Evolutionary conservation across 2,888 invertebrate species (phyloP).

Genomic region (Rhaphigaster nebulosa): DNA sequence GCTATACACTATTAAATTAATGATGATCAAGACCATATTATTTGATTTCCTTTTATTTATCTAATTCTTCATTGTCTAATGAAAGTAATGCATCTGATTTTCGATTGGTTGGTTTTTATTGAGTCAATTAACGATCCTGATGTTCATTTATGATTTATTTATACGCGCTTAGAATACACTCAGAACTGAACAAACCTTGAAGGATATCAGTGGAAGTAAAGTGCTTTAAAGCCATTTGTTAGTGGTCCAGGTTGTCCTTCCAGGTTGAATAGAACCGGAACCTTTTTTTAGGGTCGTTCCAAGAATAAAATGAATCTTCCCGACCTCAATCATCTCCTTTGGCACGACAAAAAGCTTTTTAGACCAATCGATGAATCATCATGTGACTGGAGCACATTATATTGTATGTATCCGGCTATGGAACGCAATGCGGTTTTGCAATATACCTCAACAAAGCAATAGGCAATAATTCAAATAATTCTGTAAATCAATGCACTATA

Average conservation of each 20-base stretch:
- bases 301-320: constrained; percentile 17
- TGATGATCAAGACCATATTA: too few species aligned
- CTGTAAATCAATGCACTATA: background rate
- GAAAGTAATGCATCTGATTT: too few species aligned
- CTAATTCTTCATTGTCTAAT: too few species aligned
- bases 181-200: background rate
- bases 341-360: constrained; percentile 12
- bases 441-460: background rate
- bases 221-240: background rate
- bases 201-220: background rate
- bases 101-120: too few species aligned
- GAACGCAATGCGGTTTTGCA: background rate
- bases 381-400: constrained; percentile 2
- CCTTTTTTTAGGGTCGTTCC: background rate
- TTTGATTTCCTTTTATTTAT: too few species aligned
- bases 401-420: background rate
- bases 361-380: constrained; percentile 1
- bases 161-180: too few species aligned
- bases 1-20: too few species aligned
- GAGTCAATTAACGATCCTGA: too few species aligned
- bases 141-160: too few species aligned
- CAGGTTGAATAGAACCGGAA: background rate
- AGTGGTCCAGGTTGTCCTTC: background rate
- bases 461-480: background rate
- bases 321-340: constrained; percentile 12